Conservation (phyloP, 2,797 vertebrate genomes). For the Perdix hodgsoniae region DNA sequence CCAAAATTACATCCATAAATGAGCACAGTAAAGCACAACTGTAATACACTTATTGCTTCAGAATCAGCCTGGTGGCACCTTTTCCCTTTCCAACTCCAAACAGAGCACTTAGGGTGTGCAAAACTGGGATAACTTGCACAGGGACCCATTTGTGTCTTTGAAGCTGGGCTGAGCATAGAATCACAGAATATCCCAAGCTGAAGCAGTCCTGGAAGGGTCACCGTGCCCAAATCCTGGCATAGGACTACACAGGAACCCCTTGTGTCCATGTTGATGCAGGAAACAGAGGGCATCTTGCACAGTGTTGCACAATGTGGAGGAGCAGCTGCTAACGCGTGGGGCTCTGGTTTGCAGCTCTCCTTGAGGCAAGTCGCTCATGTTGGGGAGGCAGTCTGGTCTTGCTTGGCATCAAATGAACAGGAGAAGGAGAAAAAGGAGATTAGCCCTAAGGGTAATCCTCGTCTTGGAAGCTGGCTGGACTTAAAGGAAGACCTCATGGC, state of each 20-base stretch:
- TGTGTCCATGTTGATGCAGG: accelerated
- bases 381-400: background rate
- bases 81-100: background rate
- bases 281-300: background rate
- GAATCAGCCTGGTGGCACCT: accelerated
- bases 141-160: background rate
- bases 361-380: background rate
- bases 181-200: too few species aligned
- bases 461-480: accelerated
- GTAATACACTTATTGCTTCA: background rate
- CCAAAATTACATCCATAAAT: background rate
- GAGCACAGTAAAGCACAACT: background rate
- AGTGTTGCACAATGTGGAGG: background rate
- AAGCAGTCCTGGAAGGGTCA: too few species aligned
- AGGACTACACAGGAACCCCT: background rate
- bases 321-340: too few species aligned
- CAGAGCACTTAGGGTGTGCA: background rate
- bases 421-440: background rate
- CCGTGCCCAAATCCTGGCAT: too few species aligned
- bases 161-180: background rate
- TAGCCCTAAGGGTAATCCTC: background rate
- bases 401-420: background rate
- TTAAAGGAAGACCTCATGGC: background rate
- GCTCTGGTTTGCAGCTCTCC: background rate
- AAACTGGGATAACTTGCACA: background rate